Base-by-base conservation (phyloP, 2,113 vertebrate species). In the Gobio gobio region DNA sequence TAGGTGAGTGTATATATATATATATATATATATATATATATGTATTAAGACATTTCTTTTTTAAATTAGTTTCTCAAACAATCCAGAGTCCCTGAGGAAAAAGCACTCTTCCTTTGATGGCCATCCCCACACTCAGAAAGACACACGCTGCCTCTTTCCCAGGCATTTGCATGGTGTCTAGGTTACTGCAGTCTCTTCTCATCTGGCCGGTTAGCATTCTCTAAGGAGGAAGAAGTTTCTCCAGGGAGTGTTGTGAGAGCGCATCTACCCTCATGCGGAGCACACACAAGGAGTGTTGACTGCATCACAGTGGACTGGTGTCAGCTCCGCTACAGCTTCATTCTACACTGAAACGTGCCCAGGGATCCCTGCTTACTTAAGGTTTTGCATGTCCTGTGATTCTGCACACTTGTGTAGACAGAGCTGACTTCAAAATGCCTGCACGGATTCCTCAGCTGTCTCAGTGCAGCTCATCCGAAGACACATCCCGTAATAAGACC, bases 141-240 rank as follows among this genome's bases (percentile, higher is more conserved):
- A 76, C 47, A 18, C 24, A 33, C 16, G 0, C 12, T 40, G 18
- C 54, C 22, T 56, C 6, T 56, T 56, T 56, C 54, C 20, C 54
- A 8, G 56, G 74, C 64, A 61, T n/a, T 72, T 83, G 78, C 29
- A 74, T 33, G 82, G 58, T 9, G 84, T 8, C 22, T 36, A 66
- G 78, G 56, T 78, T 58, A 73, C 63, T 49, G 70, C 56, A 40
- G 47, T 76, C 83, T 70, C 78, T 75, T 82, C 83, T 76, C 77
- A 85, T 73, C 58, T 20, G 47, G 26, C 72, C 61, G 12, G 68
- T 61, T 75, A 33, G 6, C 10, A 18, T n/a, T 72, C 66, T 79
- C 61, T 14, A 49, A 75, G 58, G 63, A 73, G 58, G 45, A 54
- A 59, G 63, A 24, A 24, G 24, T 20, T 83, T 63, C 79, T 81